Base-by-base conservation (phyloP, 2,113 vertebrate species). In the Odontesthes bonariensis region DNA sequence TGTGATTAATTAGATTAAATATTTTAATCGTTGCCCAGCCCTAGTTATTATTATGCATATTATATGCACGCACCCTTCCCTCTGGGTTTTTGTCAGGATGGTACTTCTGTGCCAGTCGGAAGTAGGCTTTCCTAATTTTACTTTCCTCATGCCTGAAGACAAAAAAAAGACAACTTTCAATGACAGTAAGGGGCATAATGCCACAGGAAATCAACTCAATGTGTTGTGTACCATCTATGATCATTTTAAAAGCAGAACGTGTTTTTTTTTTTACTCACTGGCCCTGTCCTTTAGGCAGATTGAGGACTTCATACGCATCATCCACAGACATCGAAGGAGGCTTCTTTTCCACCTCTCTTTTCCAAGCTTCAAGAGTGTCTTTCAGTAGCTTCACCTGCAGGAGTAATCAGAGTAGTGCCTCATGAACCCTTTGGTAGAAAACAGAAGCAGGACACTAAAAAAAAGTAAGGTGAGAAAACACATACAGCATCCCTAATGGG, bases 1-100 rank as follows among this genome's bases (percentile, higher is more conserved):
- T n/a, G n/a, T n/a, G n/a, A n/a, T n/a, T n/a, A n/a, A n/a, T n/a
- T n/a, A n/a, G n/a, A n/a, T n/a, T n/a, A n/a, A n/a, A n/a, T n/a
- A n/a, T n/a, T n/a, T n/a, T n/a, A n/a, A n/a, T n/a, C n/a, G n/a
- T n/a, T n/a, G n/a, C n/a, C n/a, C n/a, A n/a, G n/a, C n/a, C n/a
- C n/a, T n/a, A n/a, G n/a, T n/a, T n/a, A n/a, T n/a, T n/a, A n/a
- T n/a, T n/a, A n/a, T n/a, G n/a, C n/a, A 32, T 6, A 31, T 20
- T 6, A 19, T 10, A 17, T 22, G 0, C 61, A 96, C 97, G 14
- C 94, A 99, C 98, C 91, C 98, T 95, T 86, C 98, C 98, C 86
- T 99, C 98, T 2, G 98, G 97, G 92, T 99, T 99, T 94, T 99
- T 99, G 92, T 99, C 98, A 49, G 98, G 98, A 74, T 99, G 98